Conservation (phyloP, 2,888 invertebrate genomes). For the Eubasilissa splendida region DNA sequence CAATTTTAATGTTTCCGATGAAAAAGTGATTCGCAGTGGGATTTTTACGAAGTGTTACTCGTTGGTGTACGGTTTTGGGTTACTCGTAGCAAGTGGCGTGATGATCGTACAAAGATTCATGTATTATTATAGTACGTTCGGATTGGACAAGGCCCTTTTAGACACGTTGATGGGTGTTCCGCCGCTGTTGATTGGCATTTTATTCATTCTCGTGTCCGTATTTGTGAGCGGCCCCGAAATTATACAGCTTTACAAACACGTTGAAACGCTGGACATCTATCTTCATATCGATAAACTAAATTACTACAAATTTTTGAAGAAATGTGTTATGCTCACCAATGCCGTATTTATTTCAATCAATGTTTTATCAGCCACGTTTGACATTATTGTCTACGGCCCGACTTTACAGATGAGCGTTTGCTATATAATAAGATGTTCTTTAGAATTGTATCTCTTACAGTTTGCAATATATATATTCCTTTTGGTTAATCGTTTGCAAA, state of each 20-base stretch:
- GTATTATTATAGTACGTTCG: not conserved
- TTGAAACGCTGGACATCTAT: conserved; percentile 1
- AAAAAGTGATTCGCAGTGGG: not conserved
- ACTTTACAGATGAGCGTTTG: not conserved
- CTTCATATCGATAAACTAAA: conserved; percentile 1
- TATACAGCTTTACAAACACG: not conserved
- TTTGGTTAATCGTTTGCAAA: conserved; percentile 3
- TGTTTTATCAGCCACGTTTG: not conserved
- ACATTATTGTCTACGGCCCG: not conserved
- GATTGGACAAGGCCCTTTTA: conserved; percentile 4
- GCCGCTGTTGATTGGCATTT: not conserved
- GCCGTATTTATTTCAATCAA: not conserved
- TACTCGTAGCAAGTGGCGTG: not conserved
- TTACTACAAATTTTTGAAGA: conserved; percentile 2
- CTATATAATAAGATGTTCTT: not conserved
- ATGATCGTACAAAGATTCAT: not conserved
- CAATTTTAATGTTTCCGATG: not conserved
- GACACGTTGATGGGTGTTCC: conserved; percentile 6
- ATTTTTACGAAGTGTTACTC: conserved; percentile 5
- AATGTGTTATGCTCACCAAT: not conserved
- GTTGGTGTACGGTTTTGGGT: not conserved
- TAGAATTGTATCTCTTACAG: conserved; percentile 4
- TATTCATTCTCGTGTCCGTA: not conserved
- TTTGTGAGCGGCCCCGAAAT: not conserved
- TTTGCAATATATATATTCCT: not conserved